phyloP scores from a whole-genome alignment of 2,797 vertebrate species.

The Acomys russatus region DNA sequence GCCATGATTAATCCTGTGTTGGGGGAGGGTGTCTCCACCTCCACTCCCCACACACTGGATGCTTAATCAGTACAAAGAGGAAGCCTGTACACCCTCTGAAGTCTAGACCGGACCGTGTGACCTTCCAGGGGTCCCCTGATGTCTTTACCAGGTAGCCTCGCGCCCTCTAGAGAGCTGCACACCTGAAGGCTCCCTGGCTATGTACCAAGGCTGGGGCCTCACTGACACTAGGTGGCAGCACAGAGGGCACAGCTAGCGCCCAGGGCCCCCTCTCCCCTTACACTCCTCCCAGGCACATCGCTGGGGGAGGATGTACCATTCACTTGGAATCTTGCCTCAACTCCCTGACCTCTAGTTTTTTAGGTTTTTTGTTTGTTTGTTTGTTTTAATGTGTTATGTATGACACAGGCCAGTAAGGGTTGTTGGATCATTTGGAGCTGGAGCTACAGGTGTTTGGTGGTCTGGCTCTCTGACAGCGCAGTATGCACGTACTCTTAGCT shows the following conservation, averaged over 20 bases:
- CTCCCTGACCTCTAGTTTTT: neutral
- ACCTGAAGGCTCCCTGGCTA: neutral
- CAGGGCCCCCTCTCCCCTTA: neutral
- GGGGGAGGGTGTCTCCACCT: neutral
- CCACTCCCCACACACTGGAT: neutral
- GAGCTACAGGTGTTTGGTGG: neutral
- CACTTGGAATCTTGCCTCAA: neutral
- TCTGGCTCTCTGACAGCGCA: neutral
- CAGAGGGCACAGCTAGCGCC: neutral
- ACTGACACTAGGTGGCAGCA: conserved; percentile 67
- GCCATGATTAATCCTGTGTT: neutral
- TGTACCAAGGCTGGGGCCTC: too few relatives aligned
- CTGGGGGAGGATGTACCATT: neutral
- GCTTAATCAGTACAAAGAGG: neutral
- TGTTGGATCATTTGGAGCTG: neutral
- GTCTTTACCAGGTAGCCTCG: neutral
- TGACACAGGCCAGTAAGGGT: neutral
- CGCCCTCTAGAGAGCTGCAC: neutral
- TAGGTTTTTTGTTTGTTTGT: too few relatives aligned
- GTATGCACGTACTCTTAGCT: neutral
- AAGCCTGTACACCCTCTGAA: neutral
- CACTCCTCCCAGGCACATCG: neutral
- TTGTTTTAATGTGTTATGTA: neutral
- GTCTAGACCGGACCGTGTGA: neutral
- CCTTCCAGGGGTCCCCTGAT: neutral